Evolutionary conservation across 2,888 invertebrate species (phyloP).

Genomic region (Pyrrhia umbra): DNA sequence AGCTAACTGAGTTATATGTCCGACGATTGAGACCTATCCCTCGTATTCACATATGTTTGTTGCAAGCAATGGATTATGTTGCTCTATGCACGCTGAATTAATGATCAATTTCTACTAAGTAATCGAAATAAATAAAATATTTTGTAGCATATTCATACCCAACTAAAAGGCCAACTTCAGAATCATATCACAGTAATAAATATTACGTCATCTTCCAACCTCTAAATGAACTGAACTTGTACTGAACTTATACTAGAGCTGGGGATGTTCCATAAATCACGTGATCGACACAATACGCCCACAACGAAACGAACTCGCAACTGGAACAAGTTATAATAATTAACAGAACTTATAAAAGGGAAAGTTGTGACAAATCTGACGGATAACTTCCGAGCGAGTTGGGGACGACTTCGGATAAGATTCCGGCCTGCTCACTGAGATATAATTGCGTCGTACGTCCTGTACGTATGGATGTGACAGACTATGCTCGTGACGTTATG

Average conservation of each 20-base stretch:
- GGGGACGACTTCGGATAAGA: conserved; percentile 31
- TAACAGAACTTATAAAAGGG: conserved; percentile 49
- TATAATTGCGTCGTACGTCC: conserved; percentile 11
- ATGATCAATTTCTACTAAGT: too few species aligned
- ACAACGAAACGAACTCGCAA: conserved; percentile 23
- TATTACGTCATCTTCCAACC: too few species aligned
- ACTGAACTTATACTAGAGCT: neutral
- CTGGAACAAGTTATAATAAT: conserved; percentile 50
- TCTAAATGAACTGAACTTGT: too few species aligned
- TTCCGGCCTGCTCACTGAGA: conserved; percentile 19
- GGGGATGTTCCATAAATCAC: conserved; percentile 1
- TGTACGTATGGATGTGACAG: neutral
- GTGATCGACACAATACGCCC: conserved; percentile 15
- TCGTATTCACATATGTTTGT: neutral
- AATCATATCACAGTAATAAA: too few species aligned
- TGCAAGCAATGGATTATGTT: neutral
- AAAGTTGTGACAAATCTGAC: conserved; percentile 51
- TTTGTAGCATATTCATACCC: neutral
- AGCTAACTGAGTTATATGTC: conserved; percentile 42
- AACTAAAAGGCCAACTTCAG: neutral
- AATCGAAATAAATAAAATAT: too few species aligned
- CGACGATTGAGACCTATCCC: conserved; percentile 36
- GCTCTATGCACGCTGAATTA: conserved; percentile 1
- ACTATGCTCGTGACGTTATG: neutral
- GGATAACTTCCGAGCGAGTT: conserved; percentile 50